Evolutionary conservation across 2,113 vertebrate genomes (phyloP), one percentile per base, ranked within the genome.

Genomic region (Sturnira hondurensis): DNA sequence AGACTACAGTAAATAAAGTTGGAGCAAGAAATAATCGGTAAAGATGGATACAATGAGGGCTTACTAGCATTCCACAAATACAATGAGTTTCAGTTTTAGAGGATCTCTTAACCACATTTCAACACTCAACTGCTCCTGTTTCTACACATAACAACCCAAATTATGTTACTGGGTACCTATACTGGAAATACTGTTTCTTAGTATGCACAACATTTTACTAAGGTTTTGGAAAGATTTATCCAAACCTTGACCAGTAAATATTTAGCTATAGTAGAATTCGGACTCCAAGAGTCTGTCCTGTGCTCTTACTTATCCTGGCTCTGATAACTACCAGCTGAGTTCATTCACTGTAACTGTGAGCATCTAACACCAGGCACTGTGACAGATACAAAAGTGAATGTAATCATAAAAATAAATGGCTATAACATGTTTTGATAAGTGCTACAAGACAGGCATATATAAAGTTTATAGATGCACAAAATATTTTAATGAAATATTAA

Each of bases 81-180:
- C 9, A 93, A 93, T 22, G 67, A 87, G 20, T 90, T 95, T 96
- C 89, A 76, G 80, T 83, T 33, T 33, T 91, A n/a, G n/a, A 92
- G 11, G 81, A 43, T 33, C 47, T 95, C 82, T 82, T 89, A 95
- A 86, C 28, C 14, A 88, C 12, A 91, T 88, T 71, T 71, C 67
- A 86, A 94, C 31, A 94, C 87, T 83, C 61, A 93, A 77, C 61
- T 83, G n/a, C 17, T 52, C 38, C 19, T 52, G 50, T 85, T 93
- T 92, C 61, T 22, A 87, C 61, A 65, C 15, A 54, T 71, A 95
- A 91, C 52, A 86, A 71, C 45, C 77, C 58, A 52, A 95, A 93
- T 45, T 86, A 24, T 43, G 31, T 63, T 68, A 82, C 24, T 17
- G 41, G 15, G 28, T 84, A 76, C 15, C 52, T 41, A 78, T 63